Base-by-base conservation (phyloP, 37 sponge, comb jelly and placozoan species). In the Halisarca cf. caerulea region DNA sequence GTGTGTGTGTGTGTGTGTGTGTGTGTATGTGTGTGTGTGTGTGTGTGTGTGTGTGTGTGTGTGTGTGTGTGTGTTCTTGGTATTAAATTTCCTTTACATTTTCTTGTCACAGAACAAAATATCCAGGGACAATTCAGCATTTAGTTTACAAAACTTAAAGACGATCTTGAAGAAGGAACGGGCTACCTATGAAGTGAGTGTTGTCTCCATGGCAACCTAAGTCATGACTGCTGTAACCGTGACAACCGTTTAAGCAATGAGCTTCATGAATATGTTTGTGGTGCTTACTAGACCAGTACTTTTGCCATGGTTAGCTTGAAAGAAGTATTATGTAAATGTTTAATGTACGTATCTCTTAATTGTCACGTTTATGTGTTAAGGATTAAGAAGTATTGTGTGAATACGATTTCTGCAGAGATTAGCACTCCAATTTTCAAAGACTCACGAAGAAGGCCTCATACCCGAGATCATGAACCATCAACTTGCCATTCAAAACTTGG, bases 111-210 rank as follows among this genome's bases (percentile, higher is more conserved):
- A 74, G 77, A 74, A 25, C 42, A 74, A 74, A 2, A 74, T 74
- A 21, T 74, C 77, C 1, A 37, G 45, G 23, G 77, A 74, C 24
- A 74, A 41, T 25, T 74, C 36, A 37, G 77, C 44, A 64, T 64
- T 92, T 15, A 88, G 78, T 24, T 69, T 79, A 2, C 89, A 92
- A 80, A 88, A 64, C 70, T 35, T 92, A 38, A 92, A 78, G 80
- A 80, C 79, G 14, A 82, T 85, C 86, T 80, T 92, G 47, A 79
- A 88, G 83, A 92, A 79, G 42, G 86, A 92, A 69, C 61, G 78
- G 34, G 77, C 55, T 62, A 58, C 21, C 30, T 92, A 86, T 55
- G 92, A 92, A 40, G 77, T 74, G 77, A 74, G 77, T 24, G n/a
- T 47, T 6, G 51, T 47, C 11, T 47, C 51, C 51, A 47, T 47